Evolutionary conservation across 2,797 vertebrate genomes (phyloP).

Genomic region (Champsocephalus esox): DNA sequence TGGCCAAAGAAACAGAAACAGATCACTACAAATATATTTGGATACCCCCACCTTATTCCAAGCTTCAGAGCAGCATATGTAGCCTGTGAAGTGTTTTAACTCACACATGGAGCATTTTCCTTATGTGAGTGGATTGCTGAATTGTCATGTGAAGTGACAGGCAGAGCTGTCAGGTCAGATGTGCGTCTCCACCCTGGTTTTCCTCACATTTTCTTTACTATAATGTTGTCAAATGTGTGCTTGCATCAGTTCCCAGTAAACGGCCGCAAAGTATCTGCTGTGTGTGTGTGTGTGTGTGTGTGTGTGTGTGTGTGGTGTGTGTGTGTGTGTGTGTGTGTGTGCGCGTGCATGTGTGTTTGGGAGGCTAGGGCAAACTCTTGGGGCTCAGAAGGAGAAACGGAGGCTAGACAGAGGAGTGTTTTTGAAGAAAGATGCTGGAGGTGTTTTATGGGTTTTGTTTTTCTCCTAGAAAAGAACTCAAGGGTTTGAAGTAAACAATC

Average conservation of each 20-base stretch:
- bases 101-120: constrained; percentile 14
- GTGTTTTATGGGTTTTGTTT: constrained; percentile 52
- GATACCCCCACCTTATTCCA: neutral
- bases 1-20: constrained; percentile 1
- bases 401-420: constrained; percentile 27
- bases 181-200: constrained; percentile 31
- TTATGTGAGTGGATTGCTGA: constrained; percentile 38
- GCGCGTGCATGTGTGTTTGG: neutral
- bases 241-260: constrained; percentile 17
- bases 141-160: constrained; percentile 68
- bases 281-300: constrained; percentile 9
- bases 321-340: too few species aligned
- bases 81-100: constrained; percentile 5
- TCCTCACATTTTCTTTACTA: constrained; percentile 32
- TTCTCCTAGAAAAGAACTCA: constrained; percentile 37
- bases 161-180: constrained; percentile 67
- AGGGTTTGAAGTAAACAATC: constrained; percentile 55
- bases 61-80: constrained; percentile 3
- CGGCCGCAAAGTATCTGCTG: constrained; percentile 32
- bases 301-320: too few species aligned
- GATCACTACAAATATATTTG: too few species aligned
- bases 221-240: constrained; percentile 22
- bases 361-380: constrained; percentile 32
- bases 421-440: constrained; percentile 45
- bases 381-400: constrained; percentile 18